Evolutionary conservation across 1,140 invertebrate species (phyloP), one percentile per base, ranked within the genome.

Genomic region (Drosophila parvula): DNA sequence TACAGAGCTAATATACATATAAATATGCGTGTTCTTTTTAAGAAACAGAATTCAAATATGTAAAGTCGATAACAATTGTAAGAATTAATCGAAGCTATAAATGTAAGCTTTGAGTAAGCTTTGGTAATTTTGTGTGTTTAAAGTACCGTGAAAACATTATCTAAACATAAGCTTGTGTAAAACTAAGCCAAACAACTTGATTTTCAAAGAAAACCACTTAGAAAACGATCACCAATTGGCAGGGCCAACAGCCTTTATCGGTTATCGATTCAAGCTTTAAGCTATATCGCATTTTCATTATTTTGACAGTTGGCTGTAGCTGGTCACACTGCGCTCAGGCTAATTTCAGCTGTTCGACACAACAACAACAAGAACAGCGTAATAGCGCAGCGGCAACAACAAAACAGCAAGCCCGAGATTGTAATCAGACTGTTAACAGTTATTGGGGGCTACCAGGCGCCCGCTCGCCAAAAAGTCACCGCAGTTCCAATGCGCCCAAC

Each of bases 401-500:
- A 65, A 67, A 28, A 41, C 34, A 5, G 3, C 34, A 47, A 30
- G 34, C n/a, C 14, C 40, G 2, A 50, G 36, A 65, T 68, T 68
- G 28, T 65, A 38, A 65, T 43, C n/a, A 36, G 32, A 32, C 22
- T 30, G 44, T 59, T 51, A 30, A 45, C 45, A 18, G 27, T 47
- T 34, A 71, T 51, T 71, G 28, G 18, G 64, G 28, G 60, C 60
- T 64, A 67, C 64, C 64, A 27, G 40, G 16, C 50, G 32, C 16
- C 44, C 57, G 43, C 30, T 32, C 28, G 44, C 28, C 18, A 47
- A 47, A 44, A 18, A 41, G 30, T 32, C 6, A 7, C 28, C 27
- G 44, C 64, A 68, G 64, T 68, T 68, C 18, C n/a, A 50, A 68
- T 68, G 64, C 60, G 60, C 64, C 61, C 34, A 65, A 68, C 61